Evolutionary conservation across 2,113 vertebrate genomes (phyloP).

Genomic region (Cebus imitator): DNA sequence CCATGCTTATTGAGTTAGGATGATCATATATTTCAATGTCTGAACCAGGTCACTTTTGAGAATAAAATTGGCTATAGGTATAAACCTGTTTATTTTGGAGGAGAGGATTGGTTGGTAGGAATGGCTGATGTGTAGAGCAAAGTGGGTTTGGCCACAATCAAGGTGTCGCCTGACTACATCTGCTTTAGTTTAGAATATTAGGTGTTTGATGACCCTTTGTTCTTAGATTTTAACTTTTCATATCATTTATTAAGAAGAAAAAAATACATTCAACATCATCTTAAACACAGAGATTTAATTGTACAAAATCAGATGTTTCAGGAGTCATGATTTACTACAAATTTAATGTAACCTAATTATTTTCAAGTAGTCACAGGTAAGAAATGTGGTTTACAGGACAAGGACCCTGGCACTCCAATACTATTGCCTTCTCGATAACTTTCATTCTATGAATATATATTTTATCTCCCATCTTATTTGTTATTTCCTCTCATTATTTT

Average conservation of each 20-base stretch:
- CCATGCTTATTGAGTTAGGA: background rate
- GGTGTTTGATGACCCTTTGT: background rate
- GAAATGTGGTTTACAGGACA: background rate
- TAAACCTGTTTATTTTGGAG: background rate
- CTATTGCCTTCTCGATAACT: background rate
- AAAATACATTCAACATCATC: background rate
- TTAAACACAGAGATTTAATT: background rate
- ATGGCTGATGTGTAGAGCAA: background rate
- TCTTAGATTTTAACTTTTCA: background rate
- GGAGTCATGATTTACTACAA: background rate
- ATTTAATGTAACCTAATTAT: background rate
- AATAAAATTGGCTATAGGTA: background rate
- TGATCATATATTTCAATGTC: background rate
- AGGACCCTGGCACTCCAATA: background rate
- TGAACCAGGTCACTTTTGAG: background rate
- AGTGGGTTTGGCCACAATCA: background rate
- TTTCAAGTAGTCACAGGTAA: background rate
- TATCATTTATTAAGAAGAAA: background rate
- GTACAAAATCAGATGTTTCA: background rate
- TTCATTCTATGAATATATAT: background rate
- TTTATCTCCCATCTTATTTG: background rate
- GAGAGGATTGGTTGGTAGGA: background rate
- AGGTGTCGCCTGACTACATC: background rate
- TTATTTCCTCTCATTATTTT: background rate
- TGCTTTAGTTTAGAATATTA: conserved; percentile 4